These are phyloP conservation scores for Acanthurus tractus DNA, from an alignment of 2,797 vertebrate species.

Conservation along the genomic window DNA sequence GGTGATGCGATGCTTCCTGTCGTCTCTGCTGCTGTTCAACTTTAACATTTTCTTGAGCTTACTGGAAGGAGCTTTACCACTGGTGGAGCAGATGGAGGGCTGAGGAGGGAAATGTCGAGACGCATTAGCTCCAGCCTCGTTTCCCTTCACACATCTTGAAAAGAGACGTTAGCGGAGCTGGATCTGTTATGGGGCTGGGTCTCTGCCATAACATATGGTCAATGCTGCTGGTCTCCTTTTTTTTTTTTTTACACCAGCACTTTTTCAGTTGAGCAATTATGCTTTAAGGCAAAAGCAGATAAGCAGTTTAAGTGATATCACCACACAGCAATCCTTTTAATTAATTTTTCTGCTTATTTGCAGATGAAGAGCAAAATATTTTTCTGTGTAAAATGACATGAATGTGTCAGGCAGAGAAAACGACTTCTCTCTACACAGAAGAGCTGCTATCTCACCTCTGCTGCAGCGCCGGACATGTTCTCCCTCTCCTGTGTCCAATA, in stretches of 20 bases:
- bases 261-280: constrained; percentile 22
- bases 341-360: constrained; percentile 1
- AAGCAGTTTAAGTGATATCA: background rate
- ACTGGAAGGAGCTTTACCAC: constrained; percentile 39
- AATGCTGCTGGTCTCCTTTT: constrained; percentile 28
- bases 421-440: background rate
- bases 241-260: constrained; percentile 14
- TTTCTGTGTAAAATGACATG: background rate
- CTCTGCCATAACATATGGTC: constrained; percentile 60
- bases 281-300: constrained; percentile 5
- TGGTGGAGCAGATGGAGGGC: constrained; percentile 59
- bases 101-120: constrained; percentile 59
- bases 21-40: constrained; percentile 6
- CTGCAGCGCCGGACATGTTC: background rate
- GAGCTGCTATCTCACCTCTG: constrained; percentile 3
- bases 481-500: constrained; percentile 11
- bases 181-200: constrained; percentile 22
- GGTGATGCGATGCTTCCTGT: background rate
- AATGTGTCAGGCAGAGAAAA: constrained; percentile 5
- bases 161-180: constrained; percentile 27
- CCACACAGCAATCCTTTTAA: constrained; percentile 3
- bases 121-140: constrained; percentile 63
- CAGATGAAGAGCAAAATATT: background rate
- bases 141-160: constrained; percentile 49
- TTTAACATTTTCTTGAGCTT: constrained; percentile 16